phyloP scores from a whole-genome alignment of 2,113 vertebrate genomes.

The Thunnus maccoyii region DNA sequence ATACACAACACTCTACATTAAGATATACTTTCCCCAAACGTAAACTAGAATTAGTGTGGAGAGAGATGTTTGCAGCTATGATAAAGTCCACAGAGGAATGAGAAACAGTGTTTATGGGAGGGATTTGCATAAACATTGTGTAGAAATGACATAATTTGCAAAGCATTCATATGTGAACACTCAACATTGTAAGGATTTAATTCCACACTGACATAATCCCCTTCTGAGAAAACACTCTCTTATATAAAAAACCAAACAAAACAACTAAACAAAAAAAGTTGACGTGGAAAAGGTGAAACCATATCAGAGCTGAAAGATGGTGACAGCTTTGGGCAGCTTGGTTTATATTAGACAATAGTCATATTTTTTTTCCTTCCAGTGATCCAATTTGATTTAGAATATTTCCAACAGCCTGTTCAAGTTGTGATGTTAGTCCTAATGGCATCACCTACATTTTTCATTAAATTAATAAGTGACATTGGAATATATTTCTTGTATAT shows the following conservation, averaged over 20 bases:
- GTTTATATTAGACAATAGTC: constrained; percentile 48
- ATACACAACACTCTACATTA: constrained; percentile 76
- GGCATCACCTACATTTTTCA: background rate
- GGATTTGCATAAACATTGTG: constrained; percentile 21
- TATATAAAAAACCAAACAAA: background rate
- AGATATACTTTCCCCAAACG: constrained; percentile 72
- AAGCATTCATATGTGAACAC: constrained; percentile 28
- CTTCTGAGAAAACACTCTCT: constrained; percentile 13
- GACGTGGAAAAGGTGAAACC: constrained; percentile 42
- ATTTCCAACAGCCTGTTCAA: constrained; percentile 43
- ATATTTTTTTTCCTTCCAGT: constrained; percentile 23
- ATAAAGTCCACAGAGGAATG: constrained; percentile 42
- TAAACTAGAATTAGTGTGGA: constrained; percentile 55
- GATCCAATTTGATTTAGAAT: constrained; percentile 42
- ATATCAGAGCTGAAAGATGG: constrained; percentile 51
- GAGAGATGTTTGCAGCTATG: constrained; percentile 36
- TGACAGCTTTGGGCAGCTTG: constrained; percentile 50
- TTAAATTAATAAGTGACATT: background rate
- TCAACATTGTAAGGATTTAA: constrained; percentile 27
- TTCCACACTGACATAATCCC: constrained; percentile 46
- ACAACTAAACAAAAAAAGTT: constrained; percentile 19
- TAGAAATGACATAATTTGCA: constrained; percentile 27
- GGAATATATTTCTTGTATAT: background rate
- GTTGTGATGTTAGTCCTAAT: constrained; percentile 13
- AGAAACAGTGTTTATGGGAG: constrained; percentile 52